Evolutionary conservation across 1,140 invertebrate species (phyloP), one percentile per base, ranked within the genome.

Genomic region (Tetranychus cinnabarinus): DNA sequence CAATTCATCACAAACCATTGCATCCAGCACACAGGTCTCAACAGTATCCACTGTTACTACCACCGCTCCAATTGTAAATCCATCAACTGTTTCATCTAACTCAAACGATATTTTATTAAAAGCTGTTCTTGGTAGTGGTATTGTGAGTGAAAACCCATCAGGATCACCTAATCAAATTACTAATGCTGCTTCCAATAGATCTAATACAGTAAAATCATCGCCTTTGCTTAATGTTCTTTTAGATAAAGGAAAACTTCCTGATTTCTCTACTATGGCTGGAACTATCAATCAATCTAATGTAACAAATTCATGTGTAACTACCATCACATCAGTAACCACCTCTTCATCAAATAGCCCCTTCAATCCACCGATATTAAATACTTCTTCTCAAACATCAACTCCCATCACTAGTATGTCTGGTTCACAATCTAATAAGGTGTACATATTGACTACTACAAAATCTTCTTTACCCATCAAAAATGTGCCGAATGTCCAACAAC

Each of bases 381-480:
- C 61, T 48, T 15, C 59, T 52, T 23, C 48, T 7, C 15, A 31
- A 35, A 10, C 46, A 33, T 36, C 33, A 31, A 12, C 36, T 37
- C 48, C 47, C 39, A 42, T 42, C 39, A 42, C 39, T 10, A 31
- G 10, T 42, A 42, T 42, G 39, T 42, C 34, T 23, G 12, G 6
- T 5, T 34, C 57, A 37, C 54, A 61, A 58, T 13, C n/a, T 31
- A 59, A 37, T 35, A 63, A 63, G 56, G 59, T 63, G 62, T 63
- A 35, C 1, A 69, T 73, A 60, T 70, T 72, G 10, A 72, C 75
- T n/a, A 72, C 75, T n/a, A 71, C 72, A 2, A 73, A 73, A 56
- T 62, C 71, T 60, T 70, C 71, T 31, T 72, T 62, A 31, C n/a
- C 56, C 2, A 58, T 58, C 23, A 62, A 62, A 58, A 58, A 72